Evolutionary conservation across 2,888 invertebrate species (phyloP).

Genomic region (Panorpa germanica): DNA sequence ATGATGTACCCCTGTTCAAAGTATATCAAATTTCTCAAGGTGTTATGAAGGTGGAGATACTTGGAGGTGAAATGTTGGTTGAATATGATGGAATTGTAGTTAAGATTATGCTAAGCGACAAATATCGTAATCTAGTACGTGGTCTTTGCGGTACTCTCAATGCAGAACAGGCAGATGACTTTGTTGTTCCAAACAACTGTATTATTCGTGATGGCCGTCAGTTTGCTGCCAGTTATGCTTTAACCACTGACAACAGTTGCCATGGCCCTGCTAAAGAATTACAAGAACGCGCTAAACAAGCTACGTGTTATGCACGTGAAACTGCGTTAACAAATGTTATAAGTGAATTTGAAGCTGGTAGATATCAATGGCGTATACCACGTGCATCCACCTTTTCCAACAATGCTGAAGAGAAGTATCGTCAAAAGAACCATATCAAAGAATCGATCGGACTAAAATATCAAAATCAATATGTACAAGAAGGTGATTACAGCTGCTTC

Average conservation of each 20-base stretch:
- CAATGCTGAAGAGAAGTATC: too few species aligned
- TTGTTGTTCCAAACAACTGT: constrained; percentile 33
- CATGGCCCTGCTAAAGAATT: constrained; percentile 25
- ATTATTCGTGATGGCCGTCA: constrained; percentile 28
- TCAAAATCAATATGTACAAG: constrained; percentile 32
- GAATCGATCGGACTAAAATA: too few species aligned
- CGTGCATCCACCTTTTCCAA: too few species aligned
- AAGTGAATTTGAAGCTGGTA: constrained; percentile 21
- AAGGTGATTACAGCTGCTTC: constrained; percentile 38
- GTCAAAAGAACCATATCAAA: too few species aligned
- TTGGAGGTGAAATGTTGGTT: constrained; percentile 26
- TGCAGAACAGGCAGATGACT: constrained; percentile 36
- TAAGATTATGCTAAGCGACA: constrained; percentile 22
- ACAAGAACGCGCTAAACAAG: constrained; percentile 23
- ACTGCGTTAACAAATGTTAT: constrained; percentile 24
- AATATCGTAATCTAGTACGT: constrained; percentile 32
- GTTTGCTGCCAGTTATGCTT: constrained; percentile 36
- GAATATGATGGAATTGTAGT: constrained; percentile 38
- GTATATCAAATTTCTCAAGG: constrained; percentile 28
- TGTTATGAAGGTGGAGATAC: constrained; percentile 32
- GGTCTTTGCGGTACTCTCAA: constrained; percentile 50
- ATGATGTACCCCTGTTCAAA: constrained; percentile 21
- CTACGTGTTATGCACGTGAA: constrained; percentile 21
- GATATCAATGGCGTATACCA: constrained; percentile 11
- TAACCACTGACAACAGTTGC: constrained; percentile 26